A percentile compares a stretch with the other conserved stretches of the same genome.
Conservation (phyloP, 2,888 invertebrate genomes). For the Napeogenes inachia region DNA sequence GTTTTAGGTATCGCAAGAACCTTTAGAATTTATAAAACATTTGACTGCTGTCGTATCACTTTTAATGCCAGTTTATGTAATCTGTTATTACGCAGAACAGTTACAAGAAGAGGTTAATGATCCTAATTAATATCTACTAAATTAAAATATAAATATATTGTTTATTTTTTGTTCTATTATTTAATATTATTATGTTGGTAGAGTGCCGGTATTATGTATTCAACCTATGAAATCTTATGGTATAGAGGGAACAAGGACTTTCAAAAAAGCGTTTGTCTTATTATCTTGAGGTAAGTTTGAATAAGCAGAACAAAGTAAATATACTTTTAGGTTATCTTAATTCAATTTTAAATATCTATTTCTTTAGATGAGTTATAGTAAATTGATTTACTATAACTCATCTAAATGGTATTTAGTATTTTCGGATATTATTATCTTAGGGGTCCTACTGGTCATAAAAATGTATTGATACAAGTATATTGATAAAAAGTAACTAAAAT, state of each 20-base stretch:
- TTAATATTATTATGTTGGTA: conserved; percentile 6
- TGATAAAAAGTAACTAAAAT: too few species aligned
- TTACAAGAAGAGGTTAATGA: conserved; percentile 23
- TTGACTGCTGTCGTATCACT: conserved; percentile 8
- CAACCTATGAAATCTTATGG: conserved; percentile 27
- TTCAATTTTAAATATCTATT: too few species aligned
- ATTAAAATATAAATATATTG: neutral
- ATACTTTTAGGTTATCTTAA: too few species aligned
- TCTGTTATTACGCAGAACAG: conserved; percentile 23
- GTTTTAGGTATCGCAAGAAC: conserved; percentile 14
- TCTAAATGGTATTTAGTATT: too few species aligned
- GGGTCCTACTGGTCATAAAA: neutral
- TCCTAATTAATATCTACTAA: neutral
- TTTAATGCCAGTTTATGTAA: conserved; percentile 16
- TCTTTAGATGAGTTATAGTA: too few species aligned
- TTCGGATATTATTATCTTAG: too few species aligned
- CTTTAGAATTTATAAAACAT: conserved; percentile 12
- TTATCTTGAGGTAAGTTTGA: conserved; percentile 24
- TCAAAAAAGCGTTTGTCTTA: conserved; percentile 23
- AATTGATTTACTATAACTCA: too few species aligned
- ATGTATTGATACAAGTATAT: neutral
- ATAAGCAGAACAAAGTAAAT: neutral
- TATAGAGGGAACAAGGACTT: conserved; percentile 17
- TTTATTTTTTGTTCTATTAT: neutral
- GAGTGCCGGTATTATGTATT: conserved; percentile 22